Evolutionary conservation across 2,888 invertebrate species (phyloP).

Genomic region (Hypena proboscidalis): DNA sequence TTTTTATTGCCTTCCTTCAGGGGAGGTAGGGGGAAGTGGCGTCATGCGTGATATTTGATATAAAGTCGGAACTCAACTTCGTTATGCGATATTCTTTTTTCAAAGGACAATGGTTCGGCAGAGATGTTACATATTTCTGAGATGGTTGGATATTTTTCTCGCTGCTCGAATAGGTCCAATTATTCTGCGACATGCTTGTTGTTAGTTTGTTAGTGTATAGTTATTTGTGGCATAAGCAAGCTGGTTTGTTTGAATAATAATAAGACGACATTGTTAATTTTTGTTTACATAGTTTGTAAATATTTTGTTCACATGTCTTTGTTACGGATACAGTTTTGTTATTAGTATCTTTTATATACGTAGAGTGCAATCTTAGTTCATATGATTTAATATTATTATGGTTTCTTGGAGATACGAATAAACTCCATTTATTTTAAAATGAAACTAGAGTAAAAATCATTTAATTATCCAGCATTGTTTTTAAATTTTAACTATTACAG

Average conservation of each 20-base stretch:
- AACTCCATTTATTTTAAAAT: too few relatives aligned
- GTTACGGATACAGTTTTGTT: constrained; percentile 1
- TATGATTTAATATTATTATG: too few relatives aligned
- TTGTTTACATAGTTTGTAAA: constrained; percentile 17
- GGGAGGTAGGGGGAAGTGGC: constrained; percentile 64
- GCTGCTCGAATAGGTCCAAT: constrained; percentile 75
- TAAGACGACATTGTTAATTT: constrained; percentile 36
- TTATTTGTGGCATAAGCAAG: constrained; percentile 46
- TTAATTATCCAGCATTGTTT: too few relatives aligned
- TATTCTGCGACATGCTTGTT: constrained; percentile 74
- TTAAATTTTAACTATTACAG: too few relatives aligned
- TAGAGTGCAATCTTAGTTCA: too few relatives aligned
- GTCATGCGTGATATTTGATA: constrained; percentile 86
- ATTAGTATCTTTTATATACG: too few relatives aligned
- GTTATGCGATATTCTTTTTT: constrained; percentile 84
- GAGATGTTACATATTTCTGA: constrained; percentile 78
- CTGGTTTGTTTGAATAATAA: constrained; percentile 35
- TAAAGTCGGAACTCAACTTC: constrained; percentile 85
- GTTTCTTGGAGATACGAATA: too few relatives aligned
- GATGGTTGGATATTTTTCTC: constrained; percentile 76
- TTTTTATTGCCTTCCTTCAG: constrained; percentile 82
- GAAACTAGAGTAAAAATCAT: too few relatives aligned
- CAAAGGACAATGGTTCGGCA: constrained; percentile 81
- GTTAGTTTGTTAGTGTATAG: constrained; percentile 69
- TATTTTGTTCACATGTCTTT: constrained; percentile 5